Base-by-base conservation (phyloP, 92 coral and sea anemone species). In the Phenganax subtilis region DNA sequence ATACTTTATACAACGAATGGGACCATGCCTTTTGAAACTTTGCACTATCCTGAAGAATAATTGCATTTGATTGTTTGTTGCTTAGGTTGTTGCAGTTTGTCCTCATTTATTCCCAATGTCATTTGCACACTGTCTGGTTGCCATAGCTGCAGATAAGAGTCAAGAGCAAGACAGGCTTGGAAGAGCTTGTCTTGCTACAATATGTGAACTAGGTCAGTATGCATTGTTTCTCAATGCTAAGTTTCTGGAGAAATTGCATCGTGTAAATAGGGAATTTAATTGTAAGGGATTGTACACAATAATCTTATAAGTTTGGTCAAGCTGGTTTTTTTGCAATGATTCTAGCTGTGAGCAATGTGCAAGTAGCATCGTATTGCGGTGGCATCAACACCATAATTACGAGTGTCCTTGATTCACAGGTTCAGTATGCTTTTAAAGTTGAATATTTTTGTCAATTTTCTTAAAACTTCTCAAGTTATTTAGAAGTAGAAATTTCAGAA, bases 81-180 rank as follows among this genome's bases (percentile, higher is more conserved):
- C 51, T 7, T 54, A 93, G 97, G 94, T 91, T n/a, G 90, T 93
- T 31, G 97, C 98, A 12, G 91, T 93, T 76, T 91, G 98, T 81
- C 98, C 98, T 15, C 85, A 77, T 57, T 77, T 91, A 29, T 93
- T 93, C 52, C 97, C 98, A 12, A 92, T 93, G 91, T 91, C 98
- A 9, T 81, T 93, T 69, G 98, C 92, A n/a, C 94, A 93, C 30
- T 81, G 89, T 51, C 89, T 93, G 27, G 98, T 92, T 71, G 90
- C 98, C 9, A 85, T 93, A 28, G 97, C 93, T 7, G 88, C 86
- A 76, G 94, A 91, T 81, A 91, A 89, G 54, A 83, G 89, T 55
- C 92, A 93, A 51, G 98, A 91, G 80, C 87, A 90, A 0, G 98
- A 93, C 83, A 90, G 98, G 61, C 87, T 93, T 9, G 90, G 90